Conservation (phyloP, 2,113 vertebrate species). For the Halichoerus grypus region DNA sequence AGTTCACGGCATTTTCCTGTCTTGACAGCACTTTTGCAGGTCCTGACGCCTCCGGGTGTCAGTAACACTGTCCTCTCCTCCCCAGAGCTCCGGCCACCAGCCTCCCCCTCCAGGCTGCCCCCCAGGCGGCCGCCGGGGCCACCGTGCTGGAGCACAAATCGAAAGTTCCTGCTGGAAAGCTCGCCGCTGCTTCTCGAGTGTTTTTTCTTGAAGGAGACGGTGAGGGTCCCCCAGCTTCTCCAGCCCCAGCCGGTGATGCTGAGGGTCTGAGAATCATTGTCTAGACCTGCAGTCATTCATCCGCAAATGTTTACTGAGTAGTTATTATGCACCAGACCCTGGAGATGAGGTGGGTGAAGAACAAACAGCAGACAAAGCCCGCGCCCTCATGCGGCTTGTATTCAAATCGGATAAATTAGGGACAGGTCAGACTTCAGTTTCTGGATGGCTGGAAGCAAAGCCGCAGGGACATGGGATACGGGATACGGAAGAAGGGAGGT, state of each 20-base stretch:
- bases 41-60: rapidly evolving
- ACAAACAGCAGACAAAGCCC: background rate
- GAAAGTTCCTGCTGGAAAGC: background rate
- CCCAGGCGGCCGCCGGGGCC: rapidly evolving
- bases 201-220: background rate
- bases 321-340: background rate
- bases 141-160: background rate
- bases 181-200: background rate
- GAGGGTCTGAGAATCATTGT: background rate
- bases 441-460: background rate
- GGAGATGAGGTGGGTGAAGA: background rate
- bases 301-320: background rate
- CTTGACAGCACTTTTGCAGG: background rate
- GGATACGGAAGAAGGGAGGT: background rate
- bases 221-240: background rate
- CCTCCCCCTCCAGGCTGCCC: background rate
- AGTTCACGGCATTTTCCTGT: constrained; percentile 41
- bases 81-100: background rate
- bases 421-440: background rate
- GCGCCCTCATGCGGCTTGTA: background rate
- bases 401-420: background rate
- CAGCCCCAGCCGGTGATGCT: background rate
- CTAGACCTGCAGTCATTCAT: background rate
- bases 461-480: background rate
- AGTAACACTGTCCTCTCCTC: rapidly evolving